A percentile compares a stretch with the other conserved stretches of the same genome.
These are phyloP conservation scores for Tupiocoris notatus DNA, from an alignment of 2,888 invertebrate genomes.

Conservation along the genomic window DNA sequence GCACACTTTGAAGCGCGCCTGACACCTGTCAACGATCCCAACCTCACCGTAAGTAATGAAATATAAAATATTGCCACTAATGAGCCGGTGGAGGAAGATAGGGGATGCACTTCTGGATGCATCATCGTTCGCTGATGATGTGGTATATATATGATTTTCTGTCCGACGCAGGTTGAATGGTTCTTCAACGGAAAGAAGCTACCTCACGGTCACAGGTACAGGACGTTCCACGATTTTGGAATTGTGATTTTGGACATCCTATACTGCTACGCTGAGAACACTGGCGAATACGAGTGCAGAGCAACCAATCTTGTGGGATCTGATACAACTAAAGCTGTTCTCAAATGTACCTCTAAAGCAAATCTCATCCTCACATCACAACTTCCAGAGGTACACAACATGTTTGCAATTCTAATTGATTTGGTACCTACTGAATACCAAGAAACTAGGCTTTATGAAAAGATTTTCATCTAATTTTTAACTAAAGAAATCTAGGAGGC, in stretches of 20 bases:
- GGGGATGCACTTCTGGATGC: too few species aligned
- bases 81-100: too few species aligned
- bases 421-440: neutral
- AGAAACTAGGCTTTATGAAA: neutral
- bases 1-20: constrained; percentile 91
- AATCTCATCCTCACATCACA: constrained; percentile 89
- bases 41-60: constrained; percentile 64
- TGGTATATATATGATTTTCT: too few species aligned
- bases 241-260: constrained; percentile 93
- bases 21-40: constrained; percentile 91
- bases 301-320: constrained; percentile 89
- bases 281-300: constrained; percentile 89
- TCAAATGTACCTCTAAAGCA: constrained; percentile 84
- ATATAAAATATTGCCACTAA: neutral
- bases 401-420: neutral
- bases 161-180: constrained; percentile 78
- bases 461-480: neutral
- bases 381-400: constrained; percentile 83
- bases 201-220: constrained; percentile 91
- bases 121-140: too few species aligned
- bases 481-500: neutral
- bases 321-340: constrained; percentile 78
- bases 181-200: constrained; percentile 89
- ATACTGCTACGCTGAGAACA: constrained; percentile 95
- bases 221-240: constrained; percentile 97